phyloP scores from a whole-genome alignment of 2,888 invertebrate species.

The Zootermopsis nevadensis region DNA sequence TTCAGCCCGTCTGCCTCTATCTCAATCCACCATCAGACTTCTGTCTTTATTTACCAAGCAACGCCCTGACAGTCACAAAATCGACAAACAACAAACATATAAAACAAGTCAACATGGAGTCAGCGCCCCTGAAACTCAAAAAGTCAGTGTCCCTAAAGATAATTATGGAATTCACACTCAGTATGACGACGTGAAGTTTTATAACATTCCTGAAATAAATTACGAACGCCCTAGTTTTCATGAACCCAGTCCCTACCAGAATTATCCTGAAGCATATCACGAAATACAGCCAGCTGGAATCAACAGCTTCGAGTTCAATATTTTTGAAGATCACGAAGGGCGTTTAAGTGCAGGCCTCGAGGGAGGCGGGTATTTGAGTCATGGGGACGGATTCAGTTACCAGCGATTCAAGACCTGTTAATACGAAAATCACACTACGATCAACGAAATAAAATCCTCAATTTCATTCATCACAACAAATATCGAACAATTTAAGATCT shows the following conservation, averaged over 20 bases:
- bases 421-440: background rate
- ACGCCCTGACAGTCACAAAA: background rate
- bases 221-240: background rate
- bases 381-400: background rate
- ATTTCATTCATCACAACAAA: too few species aligned
- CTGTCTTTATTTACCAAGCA: background rate
- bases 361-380: background rate
- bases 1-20: conserved; percentile 51
- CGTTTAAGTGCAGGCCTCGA: background rate
- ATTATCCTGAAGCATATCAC: background rate
- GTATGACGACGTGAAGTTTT: too few species aligned
- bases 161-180: too few species aligned
- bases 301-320: background rate
- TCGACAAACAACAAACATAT: too few species aligned
- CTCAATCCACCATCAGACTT: background rate
- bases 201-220: too few species aligned
- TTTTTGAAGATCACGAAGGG: background rate
- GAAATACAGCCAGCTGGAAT: background rate
- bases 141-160: background rate
- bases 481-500: too few species aligned
- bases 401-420: background rate
- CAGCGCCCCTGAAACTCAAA: background rate
- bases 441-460: too few species aligned
- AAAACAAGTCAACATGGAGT: background rate
- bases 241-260: background rate